A percentile compares a stretch with the other conserved stretches of the same genome.
These are phyloP conservation scores for Scleropages formosus DNA, from an alignment of 2,797 vertebrate genomes.

Conservation along the genomic window DNA sequence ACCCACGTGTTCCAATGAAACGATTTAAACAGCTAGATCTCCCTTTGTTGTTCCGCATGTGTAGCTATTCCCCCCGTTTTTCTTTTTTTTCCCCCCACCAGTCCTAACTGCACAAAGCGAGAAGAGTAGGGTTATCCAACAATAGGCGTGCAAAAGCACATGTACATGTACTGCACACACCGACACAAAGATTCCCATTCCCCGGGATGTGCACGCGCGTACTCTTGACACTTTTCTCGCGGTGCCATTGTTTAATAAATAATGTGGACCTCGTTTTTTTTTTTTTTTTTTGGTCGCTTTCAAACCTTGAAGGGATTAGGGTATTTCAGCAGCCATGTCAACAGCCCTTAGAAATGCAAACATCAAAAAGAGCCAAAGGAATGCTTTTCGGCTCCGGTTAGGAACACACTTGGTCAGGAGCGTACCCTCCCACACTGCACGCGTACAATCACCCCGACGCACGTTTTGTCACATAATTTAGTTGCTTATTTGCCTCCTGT, in stretches of 20 bases:
- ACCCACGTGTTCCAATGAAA: constrained; percentile 70
- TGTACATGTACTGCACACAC: constrained; percentile 28
- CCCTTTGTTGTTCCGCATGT: constrained; percentile 45
- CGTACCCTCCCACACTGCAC: background rate
- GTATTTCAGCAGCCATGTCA: background rate
- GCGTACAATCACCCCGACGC: background rate
- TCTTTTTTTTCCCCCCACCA: no score
- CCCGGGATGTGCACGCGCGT: background rate
- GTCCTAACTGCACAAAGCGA: constrained; percentile 2
- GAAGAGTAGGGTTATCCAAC: background rate
- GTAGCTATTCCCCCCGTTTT: background rate
- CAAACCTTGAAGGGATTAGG: constrained; percentile 2
- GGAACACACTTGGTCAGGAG: background rate
- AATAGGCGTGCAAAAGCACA: background rate
- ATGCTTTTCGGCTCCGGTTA: background rate
- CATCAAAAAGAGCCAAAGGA: background rate
- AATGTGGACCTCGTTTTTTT: background rate
- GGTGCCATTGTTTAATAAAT: background rate
- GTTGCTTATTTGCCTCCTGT: background rate
- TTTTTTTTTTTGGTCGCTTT: no score
- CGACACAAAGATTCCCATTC: constrained; percentile 36
- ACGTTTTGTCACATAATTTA: background rate
- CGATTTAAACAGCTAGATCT: constrained; percentile 64
- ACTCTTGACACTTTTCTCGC: background rate
- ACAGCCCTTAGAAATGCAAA: background rate